A percentile compares a stretch with the other conserved stretches of the same genome.
Conservation (phyloP, 1,140 invertebrate species). For the Maconellicoccus hirsutus region DNA sequence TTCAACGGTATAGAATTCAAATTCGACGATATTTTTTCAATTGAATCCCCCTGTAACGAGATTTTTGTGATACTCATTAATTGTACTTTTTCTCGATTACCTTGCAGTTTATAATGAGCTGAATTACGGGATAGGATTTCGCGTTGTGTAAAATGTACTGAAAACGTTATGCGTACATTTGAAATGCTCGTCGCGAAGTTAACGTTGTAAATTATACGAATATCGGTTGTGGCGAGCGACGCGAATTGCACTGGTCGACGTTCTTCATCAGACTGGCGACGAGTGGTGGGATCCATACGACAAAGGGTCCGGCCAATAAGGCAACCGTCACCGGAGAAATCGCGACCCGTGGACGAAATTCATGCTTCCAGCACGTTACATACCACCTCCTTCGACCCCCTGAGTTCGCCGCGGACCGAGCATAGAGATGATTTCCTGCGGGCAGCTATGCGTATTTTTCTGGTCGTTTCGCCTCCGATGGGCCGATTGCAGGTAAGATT, state of each 20-base stretch:
- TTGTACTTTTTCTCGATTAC: no score
- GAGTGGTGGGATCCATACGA: conserved; percentile 13
- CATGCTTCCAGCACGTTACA: conserved; percentile 35
- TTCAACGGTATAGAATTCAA: no score
- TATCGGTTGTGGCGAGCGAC: conserved; percentile 12
- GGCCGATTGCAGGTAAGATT: conserved; percentile 46
- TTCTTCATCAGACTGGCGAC: conserved; percentile 17
- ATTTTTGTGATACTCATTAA: no score
- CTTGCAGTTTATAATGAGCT: no score
- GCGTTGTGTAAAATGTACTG: no score
- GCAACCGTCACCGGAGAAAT: conserved; percentile 34
- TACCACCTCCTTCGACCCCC: conserved; percentile 25
- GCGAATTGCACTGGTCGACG: conserved; percentile 11
- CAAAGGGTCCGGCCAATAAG: conserved; percentile 30
- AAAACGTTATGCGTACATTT: no score
- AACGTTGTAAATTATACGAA: no score
- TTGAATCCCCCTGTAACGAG: no score
- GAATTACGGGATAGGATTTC: no score
- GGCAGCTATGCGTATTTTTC: conserved; percentile 52
- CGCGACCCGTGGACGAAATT: conserved; percentile 34
- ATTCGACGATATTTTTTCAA: no score
- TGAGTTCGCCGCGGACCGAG: not conserved
- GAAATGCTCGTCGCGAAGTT: no score
- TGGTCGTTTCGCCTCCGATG: conserved; percentile 48
- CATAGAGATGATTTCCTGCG: conserved; percentile 43